phyloP scores from a whole-genome alignment of 35 echinoderm and acorn worm species.

The Chiridota heheva region DNA sequence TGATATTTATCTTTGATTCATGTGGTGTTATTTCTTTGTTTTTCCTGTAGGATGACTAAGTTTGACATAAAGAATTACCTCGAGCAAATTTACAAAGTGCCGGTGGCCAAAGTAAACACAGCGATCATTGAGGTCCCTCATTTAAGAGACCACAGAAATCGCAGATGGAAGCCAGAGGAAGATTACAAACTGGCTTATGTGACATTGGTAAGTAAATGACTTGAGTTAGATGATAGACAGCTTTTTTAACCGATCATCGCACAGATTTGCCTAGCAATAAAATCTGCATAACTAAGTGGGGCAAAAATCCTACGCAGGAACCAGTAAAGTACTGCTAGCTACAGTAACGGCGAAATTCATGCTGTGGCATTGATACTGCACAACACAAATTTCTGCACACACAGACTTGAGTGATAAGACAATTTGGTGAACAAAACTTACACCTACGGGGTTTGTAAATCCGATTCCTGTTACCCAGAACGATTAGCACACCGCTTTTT shows the following conservation, averaged over 20 bases:
- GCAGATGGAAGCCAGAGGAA: constrained; percentile 71
- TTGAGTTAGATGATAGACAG: too few species aligned
- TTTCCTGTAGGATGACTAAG: constrained; percentile 79
- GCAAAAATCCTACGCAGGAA: too few species aligned
- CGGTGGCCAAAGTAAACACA: constrained; percentile 85
- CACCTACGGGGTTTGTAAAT: too few species aligned
- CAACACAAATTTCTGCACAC: too few species aligned
- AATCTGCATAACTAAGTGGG: too few species aligned
- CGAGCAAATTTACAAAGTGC: constrained; percentile 86
- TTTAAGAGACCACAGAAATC: constrained; percentile 66
- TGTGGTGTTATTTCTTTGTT: constrained; percentile 16
- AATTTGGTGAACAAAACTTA: too few species aligned
- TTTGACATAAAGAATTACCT: constrained; percentile 95
- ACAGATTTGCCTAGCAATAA: too few species aligned
- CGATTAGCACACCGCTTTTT: too few species aligned
- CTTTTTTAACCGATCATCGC: too few species aligned
- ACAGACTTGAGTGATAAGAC: too few species aligned
- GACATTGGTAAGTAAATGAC: constrained; percentile 76
- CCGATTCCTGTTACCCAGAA: too few species aligned
- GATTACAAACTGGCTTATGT: constrained; percentile 83
- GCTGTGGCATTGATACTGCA: too few species aligned
- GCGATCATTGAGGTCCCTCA: constrained; percentile 37
- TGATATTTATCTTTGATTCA: background rate
- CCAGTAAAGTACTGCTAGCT: background rate
- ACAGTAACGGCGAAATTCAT: background rate